Conservation (phyloP, 2,888 invertebrate species). For the Drosophila demipolita region DNA sequence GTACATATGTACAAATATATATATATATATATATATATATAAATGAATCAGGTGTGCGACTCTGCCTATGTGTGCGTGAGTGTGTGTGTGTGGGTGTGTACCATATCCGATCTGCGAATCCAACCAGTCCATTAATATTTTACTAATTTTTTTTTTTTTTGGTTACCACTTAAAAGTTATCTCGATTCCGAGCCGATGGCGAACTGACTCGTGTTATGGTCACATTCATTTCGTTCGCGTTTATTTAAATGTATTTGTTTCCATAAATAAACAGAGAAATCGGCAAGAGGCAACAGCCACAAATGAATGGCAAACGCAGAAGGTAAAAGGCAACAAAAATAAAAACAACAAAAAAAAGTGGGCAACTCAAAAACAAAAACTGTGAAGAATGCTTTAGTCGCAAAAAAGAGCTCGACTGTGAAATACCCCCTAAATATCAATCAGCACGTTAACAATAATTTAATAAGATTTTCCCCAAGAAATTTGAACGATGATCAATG, state of each 20-base stretch:
- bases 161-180: slow-evolving; percentile 10
- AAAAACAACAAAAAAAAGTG: not conserved
- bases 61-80: slow-evolving; percentile 4
- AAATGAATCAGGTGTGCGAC: slow-evolving; percentile 2
- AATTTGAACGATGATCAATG: not conserved
- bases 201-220: slow-evolving; percentile 66
- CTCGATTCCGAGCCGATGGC: not conserved
- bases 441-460: too few relatives aligned
- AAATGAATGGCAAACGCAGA: slow-evolving; percentile 35
- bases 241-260: slow-evolving; percentile 74
- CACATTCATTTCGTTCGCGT: slow-evolving; percentile 56
- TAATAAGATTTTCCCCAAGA: not conserved
- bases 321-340: slow-evolving; percentile 22
- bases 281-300: slow-evolving; percentile 8
- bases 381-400: not conserved
- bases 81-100: slow-evolving; percentile 16
- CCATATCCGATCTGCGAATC: slow-evolving; percentile 55
- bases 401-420: not conserved
- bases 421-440: not conserved
- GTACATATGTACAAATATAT: slow-evolving; percentile 15
- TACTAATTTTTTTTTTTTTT: slow-evolving; percentile 50
- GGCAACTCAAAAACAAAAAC: not conserved
- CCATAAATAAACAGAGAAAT: slow-evolving; percentile 64
- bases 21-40: not conserved
- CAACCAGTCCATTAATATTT: slow-evolving; percentile 75